Evolutionary conservation across 1,140 invertebrate genomes (phyloP).

Genomic region (Dreissena polymorpha): DNA sequence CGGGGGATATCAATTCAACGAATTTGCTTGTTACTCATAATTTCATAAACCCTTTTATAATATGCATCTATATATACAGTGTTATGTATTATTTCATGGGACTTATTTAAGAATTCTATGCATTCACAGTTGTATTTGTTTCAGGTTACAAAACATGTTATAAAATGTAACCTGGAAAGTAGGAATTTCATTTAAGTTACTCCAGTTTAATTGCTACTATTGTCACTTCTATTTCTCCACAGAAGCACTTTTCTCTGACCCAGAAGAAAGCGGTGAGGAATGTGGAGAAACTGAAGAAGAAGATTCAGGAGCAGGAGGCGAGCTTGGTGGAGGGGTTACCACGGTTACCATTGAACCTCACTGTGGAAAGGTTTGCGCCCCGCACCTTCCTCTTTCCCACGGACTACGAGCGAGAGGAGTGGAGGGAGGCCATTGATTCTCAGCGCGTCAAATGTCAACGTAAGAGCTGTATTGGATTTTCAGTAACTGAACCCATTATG

Average conservation of each 20-base stretch:
- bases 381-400: constrained; percentile 95
- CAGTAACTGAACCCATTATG: no score
- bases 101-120: no score
- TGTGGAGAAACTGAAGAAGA: constrained; percentile 92
- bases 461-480: background rate
- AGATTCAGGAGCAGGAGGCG: constrained; percentile 91
- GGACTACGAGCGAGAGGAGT: constrained; percentile 95
- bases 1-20: no score
- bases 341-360: constrained; percentile 89
- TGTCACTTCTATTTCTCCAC: constrained; percentile 6
- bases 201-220: no score
- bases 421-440: constrained; percentile 91
- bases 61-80: no score
- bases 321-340: constrained; percentile 94
- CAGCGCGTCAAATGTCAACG: constrained; percentile 36
- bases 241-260: constrained; percentile 61
- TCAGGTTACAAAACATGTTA: no score
- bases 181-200: no score
- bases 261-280: constrained; percentile 43
- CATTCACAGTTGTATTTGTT: no score
- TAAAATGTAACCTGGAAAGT: no score
- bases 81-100: background rate
- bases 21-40: no score
- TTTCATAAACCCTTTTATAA: no score
- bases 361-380: constrained; percentile 80